phyloP scores from a whole-genome alignment of 30 jellyfish, hydroid and myxozoan genomes.

The Turritopsis rubra region DNA sequence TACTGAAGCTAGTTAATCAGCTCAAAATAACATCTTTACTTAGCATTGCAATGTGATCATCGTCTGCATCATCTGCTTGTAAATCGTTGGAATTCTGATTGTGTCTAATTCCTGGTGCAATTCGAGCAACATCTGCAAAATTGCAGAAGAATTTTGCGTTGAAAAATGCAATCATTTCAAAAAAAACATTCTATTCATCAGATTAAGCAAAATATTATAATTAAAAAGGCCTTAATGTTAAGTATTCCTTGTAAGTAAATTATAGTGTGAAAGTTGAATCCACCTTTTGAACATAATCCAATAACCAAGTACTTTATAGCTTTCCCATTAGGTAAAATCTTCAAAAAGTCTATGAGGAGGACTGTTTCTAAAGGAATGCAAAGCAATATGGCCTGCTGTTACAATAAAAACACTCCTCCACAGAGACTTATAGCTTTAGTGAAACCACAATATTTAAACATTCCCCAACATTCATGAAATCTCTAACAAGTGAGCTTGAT shows the following conservation, averaged over 20 bases:
- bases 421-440: background rate
- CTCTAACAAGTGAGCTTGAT: background rate
- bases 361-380: no score
- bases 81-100: background rate
- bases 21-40: background rate
- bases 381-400: no score
- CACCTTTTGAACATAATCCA: no score
- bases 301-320: background rate
- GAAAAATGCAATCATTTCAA: no score
- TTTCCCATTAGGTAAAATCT: background rate
- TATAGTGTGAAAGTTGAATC: no score
- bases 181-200: no score
- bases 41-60: background rate
- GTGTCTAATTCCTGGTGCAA: background rate
- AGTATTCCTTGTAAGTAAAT: no score
- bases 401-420: background rate
- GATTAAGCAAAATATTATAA: no score
- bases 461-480: background rate
- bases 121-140: background rate
- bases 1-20: background rate
- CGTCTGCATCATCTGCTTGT: background rate
- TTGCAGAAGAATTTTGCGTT: background rate
- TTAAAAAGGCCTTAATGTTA: no score
- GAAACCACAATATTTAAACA: background rate
- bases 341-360: no score